phyloP scores from a whole-genome alignment of 2,888 invertebrate species.

The Tromatobia lineatoria region DNA sequence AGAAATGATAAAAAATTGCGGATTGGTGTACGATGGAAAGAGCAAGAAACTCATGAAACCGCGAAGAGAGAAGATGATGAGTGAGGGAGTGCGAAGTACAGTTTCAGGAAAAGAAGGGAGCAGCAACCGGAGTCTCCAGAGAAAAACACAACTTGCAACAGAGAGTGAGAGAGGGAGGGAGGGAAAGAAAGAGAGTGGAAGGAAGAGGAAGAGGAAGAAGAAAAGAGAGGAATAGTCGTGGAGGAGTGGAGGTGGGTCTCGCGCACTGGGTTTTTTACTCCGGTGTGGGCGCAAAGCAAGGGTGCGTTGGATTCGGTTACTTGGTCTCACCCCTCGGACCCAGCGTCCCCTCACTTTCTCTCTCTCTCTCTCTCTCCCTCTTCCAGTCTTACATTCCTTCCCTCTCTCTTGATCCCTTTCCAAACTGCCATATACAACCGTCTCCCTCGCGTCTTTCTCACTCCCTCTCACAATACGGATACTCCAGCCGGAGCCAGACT shows the following conservation, averaged over 20 bases:
- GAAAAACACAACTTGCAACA: conserved; percentile 37
- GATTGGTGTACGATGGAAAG: conserved; percentile 20
- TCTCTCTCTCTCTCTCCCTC: conserved; percentile 57
- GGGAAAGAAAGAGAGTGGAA: conserved; percentile 51
- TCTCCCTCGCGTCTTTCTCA: conserved; percentile 54
- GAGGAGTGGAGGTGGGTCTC: conserved; percentile 59
- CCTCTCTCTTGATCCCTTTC: conserved; percentile 56
- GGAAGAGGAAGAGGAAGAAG: conserved; percentile 41
- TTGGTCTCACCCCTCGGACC: conserved; percentile 80
- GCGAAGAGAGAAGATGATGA: conserved; percentile 24
- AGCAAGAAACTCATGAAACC: conserved; percentile 57
- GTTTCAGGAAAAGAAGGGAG: conserved; percentile 42
- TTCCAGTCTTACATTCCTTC: conserved; percentile 57
- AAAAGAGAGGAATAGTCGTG: conserved; percentile 39
- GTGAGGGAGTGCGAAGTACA: conserved; percentile 30
- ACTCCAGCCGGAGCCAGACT: conserved; percentile 38
- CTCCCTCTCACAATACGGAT: conserved; percentile 8
- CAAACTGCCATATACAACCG: conserved; percentile 30
- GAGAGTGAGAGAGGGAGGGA: too few species aligned
- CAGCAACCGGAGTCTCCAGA: conserved; percentile 55
- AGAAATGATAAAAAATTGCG: conserved; percentile 30
- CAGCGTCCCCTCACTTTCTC: conserved; percentile 49
- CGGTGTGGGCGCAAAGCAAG: conserved; percentile 76
- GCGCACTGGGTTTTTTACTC: conserved; percentile 80
- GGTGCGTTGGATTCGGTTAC: conserved; percentile 85